Percentiles rank a stretch among this genome's conserved stretches.
These are phyloP conservation scores for Neolamprologus falcicula DNA, from an alignment of 2,113 vertebrate genomes.

Conservation along the genomic window DNA sequence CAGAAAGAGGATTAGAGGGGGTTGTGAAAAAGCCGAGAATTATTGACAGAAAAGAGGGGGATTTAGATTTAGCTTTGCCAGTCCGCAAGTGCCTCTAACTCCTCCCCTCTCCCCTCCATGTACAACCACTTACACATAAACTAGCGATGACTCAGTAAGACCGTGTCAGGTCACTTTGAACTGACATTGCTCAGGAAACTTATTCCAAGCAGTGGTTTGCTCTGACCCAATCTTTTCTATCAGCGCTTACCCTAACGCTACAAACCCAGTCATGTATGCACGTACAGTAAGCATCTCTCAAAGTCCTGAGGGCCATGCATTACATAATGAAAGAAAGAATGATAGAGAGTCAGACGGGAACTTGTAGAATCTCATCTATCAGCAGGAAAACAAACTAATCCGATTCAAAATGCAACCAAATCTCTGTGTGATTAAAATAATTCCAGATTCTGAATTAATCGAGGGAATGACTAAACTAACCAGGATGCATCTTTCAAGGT, in stretches of 20 bases:
- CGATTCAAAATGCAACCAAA: conserved; percentile 17
- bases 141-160: conserved; percentile 17
- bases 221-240: neutral
- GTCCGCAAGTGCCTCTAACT: neutral
- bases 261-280: neutral
- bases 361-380: conserved; percentile 18
- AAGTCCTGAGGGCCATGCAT: neutral
- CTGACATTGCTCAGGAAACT: neutral
- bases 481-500: neutral
- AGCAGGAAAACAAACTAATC: conserved; percentile 31
- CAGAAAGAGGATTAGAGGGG: conserved; percentile 49
- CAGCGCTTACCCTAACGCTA: neutral
- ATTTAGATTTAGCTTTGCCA: conserved; percentile 41
- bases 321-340: neutral
- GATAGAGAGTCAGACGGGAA: neutral
- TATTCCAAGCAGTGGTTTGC: neutral
- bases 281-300: neutral
- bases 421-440: conserved; percentile 40
- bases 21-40: conserved; percentile 50
- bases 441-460: conserved; percentile 38
- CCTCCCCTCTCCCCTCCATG: neutral
- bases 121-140: neutral
- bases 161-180: conserved; percentile 14
- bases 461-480: conserved; percentile 14
- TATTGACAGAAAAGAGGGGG: conserved; percentile 47